Evolutionary conservation across 1,140 invertebrate species (phyloP).

Genomic region (Orchesella cincta): DNA sequence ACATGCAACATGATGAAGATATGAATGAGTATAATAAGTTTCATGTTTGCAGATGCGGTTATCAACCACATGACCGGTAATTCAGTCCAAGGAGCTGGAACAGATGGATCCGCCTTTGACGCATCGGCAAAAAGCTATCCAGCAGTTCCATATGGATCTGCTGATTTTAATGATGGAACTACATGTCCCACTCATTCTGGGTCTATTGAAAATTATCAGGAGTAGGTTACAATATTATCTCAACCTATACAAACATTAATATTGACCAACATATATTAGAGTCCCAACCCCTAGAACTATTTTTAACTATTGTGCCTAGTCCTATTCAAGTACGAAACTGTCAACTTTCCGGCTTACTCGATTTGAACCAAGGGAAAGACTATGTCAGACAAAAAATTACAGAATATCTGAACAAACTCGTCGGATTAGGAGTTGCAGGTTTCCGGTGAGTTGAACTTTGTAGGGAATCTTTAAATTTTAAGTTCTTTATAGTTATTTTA

Average conservation of each 20-base stretch:
- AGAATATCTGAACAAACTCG: slow-evolving; percentile 60
- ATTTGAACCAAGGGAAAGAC: slow-evolving; percentile 60
- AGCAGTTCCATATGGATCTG: not conserved
- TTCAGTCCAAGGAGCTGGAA: slow-evolving; percentile 59
- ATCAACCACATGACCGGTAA: slow-evolving; percentile 86
- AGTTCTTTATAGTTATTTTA: too few species aligned
- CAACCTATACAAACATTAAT: too few species aligned
- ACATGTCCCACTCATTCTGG: not conserved
- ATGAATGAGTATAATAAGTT: too few species aligned
- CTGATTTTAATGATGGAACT: not conserved
- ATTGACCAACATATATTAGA: too few species aligned
- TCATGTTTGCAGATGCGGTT: too few species aligned
- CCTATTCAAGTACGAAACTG: slow-evolving; percentile 59
- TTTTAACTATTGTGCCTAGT: too few species aligned
- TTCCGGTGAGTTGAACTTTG: too few species aligned
- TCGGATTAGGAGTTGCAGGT: slow-evolving; percentile 62
- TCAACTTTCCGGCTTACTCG: slow-evolving; percentile 59
- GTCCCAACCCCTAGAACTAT: too few species aligned
- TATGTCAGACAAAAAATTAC: slow-evolving; percentile 60
- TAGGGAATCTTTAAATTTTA: too few species aligned
- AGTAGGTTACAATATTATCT: too few species aligned
- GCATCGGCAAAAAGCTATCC: not conserved
- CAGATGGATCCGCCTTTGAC: slow-evolving; percentile 12
- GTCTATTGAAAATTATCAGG: not conserved
- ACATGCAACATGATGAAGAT: too few species aligned